phyloP scores from a whole-genome alignment of 1,140 invertebrate species.

The Drosophila jambulina region DNA sequence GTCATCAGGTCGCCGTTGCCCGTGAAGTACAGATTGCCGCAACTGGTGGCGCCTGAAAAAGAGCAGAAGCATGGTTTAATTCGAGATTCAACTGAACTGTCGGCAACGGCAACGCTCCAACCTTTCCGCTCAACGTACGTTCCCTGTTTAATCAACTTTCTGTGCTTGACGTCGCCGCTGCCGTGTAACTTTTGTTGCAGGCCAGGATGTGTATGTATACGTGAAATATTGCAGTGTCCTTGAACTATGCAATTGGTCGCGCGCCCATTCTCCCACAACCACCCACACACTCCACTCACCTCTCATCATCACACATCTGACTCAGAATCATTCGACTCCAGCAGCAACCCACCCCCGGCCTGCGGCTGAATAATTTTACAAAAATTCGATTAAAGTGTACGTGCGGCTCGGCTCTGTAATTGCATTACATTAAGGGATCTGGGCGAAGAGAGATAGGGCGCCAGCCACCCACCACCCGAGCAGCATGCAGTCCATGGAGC shows the following conservation, averaged over 20 bases:
- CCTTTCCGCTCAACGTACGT: slow-evolving; percentile 49
- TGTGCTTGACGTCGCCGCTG: slow-evolving; percentile 26
- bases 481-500: slow-evolving; percentile 17
- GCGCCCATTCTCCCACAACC: slow-evolving; percentile 21
- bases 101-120: slow-evolving; percentile 6
- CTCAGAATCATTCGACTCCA: slow-evolving; percentile 13
- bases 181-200: slow-evolving; percentile 39
- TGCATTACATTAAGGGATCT: slow-evolving; percentile 68
- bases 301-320: slow-evolving; percentile 18
- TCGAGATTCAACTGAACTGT: background rate
- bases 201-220: slow-evolving; percentile 68
- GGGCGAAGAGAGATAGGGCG: background rate
- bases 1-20: slow-evolving; percentile 83
- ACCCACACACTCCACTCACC: slow-evolving; percentile 7
- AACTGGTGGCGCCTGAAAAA: slow-evolving; percentile 75
- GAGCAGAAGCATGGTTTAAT: background rate
- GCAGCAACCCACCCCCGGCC: slow-evolving; percentile 46
- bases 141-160: slow-evolving; percentile 67
- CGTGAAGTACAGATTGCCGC: slow-evolving; percentile 81
- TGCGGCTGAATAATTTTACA: slow-evolving; percentile 64
- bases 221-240: slow-evolving; percentile 78
- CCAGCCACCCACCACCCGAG: background rate
- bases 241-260: slow-evolving; percentile 78
- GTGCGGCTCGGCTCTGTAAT: slow-evolving; percentile 50
- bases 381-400: slow-evolving; percentile 73